A percentile compares a stretch with the other conserved stretches of the same genome.
Conservation (phyloP, 2,113 vertebrate species). For the Turnix velox region DNA sequence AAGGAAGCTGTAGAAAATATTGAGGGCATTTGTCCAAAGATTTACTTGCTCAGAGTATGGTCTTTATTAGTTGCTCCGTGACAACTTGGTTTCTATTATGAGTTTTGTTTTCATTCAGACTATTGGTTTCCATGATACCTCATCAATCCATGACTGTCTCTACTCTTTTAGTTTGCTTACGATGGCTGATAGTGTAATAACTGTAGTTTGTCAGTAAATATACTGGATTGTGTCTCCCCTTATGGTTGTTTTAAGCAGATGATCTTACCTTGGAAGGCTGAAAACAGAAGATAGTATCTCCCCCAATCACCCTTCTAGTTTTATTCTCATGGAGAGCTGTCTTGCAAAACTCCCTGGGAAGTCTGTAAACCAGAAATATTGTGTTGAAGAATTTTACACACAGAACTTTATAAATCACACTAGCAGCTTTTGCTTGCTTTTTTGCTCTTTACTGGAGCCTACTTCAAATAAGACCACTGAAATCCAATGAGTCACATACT, state of each 20-base stretch:
- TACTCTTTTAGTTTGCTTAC: not conserved
- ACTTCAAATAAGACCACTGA: not conserved
- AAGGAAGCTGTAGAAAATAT: not conserved
- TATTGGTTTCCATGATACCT: not conserved
- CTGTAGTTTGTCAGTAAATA: not conserved
- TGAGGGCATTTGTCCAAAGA: not conserved
- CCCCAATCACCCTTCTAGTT: not conserved
- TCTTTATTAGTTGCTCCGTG: not conserved
- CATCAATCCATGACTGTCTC: not conserved
- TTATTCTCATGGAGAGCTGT: not conserved
- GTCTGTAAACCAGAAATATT: not conserved
- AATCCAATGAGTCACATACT: not conserved
- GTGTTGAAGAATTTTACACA: not conserved
- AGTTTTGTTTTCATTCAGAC: not conserved
- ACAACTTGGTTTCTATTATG: not conserved
- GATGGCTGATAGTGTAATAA: not conserved
- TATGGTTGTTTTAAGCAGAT: not conserved
- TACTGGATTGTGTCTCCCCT: not conserved
- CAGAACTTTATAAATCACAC: not conserved
- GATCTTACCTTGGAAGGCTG: not conserved
- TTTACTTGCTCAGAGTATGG: not conserved
- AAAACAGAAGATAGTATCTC: not conserved
- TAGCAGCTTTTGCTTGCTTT: not conserved
- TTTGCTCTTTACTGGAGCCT: not conserved
- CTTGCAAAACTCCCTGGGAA: not conserved